phyloP scores from a whole-genome alignment of 1,140 invertebrate species.

The Pachyrhynchus sulphureomaculatus region DNA sequence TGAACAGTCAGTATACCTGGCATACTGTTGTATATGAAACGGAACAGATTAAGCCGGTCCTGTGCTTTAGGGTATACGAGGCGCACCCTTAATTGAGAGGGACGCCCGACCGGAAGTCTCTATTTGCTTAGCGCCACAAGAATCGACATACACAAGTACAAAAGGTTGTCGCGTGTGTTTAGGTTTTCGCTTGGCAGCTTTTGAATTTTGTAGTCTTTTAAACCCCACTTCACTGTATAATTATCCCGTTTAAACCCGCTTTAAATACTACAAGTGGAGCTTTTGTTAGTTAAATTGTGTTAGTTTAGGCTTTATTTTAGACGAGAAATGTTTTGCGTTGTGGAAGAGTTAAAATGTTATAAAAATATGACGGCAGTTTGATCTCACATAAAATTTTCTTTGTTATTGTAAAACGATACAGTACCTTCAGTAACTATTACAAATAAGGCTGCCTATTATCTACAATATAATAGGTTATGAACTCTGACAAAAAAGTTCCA shows the following conservation, averaged over 20 bases:
- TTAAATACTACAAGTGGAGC: not conserved
- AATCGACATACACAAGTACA: not conserved
- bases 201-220: slow-evolving; percentile 5
- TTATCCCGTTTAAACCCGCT: not conserved
- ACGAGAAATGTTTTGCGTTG: too few relatives aligned
- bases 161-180: slow-evolving; percentile 9
- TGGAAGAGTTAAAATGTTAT: too few relatives aligned
- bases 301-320: not conserved
- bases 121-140: slow-evolving; percentile 5
- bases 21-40: too few relatives aligned
- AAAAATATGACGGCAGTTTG: too few relatives aligned
- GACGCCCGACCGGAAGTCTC: slow-evolving; percentile 4
- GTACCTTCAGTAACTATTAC: too few relatives aligned
- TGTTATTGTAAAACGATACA: too few relatives aligned
- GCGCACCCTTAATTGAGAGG: not conserved
- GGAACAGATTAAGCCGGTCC: too few relatives aligned
- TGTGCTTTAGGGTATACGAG: not conserved
- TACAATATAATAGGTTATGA: too few relatives aligned
- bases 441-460: too few relatives aligned
- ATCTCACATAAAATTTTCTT: too few relatives aligned
- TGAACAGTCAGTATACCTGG: too few relatives aligned
- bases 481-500: too few relatives aligned
- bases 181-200: slow-evolving; percentile 6
- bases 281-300: not conserved
- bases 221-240: slow-evolving; percentile 5